Evolutionary conservation across 2,797 vertebrate species (phyloP).

Genomic region (Melanotaenia maccullochi): DNA sequence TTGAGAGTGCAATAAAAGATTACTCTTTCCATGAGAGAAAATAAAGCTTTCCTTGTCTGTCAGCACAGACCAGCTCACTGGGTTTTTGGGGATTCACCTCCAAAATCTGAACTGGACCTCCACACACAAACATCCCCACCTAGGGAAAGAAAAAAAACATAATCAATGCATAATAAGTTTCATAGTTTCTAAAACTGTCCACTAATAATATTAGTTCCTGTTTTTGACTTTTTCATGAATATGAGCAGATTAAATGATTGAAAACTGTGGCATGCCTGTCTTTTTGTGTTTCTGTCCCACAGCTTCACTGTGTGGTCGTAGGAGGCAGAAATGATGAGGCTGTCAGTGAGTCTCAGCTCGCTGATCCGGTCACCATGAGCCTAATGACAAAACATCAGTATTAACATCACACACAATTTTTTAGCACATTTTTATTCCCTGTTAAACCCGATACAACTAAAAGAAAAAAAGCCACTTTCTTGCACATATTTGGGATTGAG

Average conservation of each 20-base stretch:
- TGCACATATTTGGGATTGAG: neutral
- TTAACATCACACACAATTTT: neutral
- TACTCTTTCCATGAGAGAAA: constrained; percentile 82
- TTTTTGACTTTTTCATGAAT: neutral
- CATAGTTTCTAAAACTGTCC: neutral
- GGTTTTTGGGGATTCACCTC: constrained; percentile 76
- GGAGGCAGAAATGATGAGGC: constrained; percentile 86
- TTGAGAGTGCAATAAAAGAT: neutral
- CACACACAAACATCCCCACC: constrained; percentile 88
- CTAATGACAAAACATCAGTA: constrained; percentile 61
- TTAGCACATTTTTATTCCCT: neutral
- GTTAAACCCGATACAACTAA: neutral
- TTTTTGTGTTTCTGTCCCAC: constrained; percentile 86
- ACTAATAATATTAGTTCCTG: neutral
- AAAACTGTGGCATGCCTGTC: constrained; percentile 77
- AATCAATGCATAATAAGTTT: too few species aligned
- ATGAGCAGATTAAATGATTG: neutral
- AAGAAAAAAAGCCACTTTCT: neutral
- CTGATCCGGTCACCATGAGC: constrained; percentile 84
- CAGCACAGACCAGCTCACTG: constrained; percentile 82
- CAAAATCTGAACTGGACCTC: constrained; percentile 81
- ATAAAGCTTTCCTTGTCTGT: constrained; percentile 84
- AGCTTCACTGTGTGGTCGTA: constrained; percentile 87
- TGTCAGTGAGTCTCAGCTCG: constrained; percentile 79
- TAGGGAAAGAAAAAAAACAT: constrained; percentile 42